These are phyloP conservation scores for Tenthredo scrophulariae DNA, from an alignment of 2,888 invertebrate genomes.

Conservation along the genomic window DNA sequence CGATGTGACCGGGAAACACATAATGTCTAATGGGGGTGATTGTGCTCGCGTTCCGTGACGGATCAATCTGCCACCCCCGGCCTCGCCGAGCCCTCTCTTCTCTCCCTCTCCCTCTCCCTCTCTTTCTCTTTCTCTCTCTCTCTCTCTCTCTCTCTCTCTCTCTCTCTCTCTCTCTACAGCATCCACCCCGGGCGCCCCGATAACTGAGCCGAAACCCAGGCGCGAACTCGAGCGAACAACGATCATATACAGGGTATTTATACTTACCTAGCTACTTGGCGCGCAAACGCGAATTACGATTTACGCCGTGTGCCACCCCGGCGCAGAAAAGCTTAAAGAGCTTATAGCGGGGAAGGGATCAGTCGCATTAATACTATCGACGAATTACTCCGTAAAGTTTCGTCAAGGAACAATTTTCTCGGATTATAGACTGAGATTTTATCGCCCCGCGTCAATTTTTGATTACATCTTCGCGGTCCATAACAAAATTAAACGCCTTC, in stretches of 20 bases:
- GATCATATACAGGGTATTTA: constrained; percentile 45
- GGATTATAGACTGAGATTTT: not conserved
- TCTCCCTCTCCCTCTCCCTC: constrained; percentile 55
- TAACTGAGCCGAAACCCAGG: constrained; percentile 68
- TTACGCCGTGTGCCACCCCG: not conserved
- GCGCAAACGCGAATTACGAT: not conserved
- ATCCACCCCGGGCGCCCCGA: constrained; percentile 21
- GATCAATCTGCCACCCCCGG: constrained; percentile 77
- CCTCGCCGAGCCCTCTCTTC: constrained; percentile 59
- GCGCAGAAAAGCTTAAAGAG: not conserved
- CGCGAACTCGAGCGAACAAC: constrained; percentile 68
- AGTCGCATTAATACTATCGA: not conserved
- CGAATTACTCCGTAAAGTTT: not conserved
- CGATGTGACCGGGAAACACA: constrained; percentile 70
- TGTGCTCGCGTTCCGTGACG: constrained; percentile 77
- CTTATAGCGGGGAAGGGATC: not conserved
- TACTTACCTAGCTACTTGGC: constrained; percentile 19
- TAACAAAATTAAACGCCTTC: not conserved
- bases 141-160: constrained; percentile 53
- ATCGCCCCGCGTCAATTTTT: not conserved
- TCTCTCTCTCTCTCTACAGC: constrained; percentile 34
- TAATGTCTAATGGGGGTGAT: constrained; percentile 78
- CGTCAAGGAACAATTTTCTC: not conserved
- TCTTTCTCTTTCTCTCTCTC: constrained; percentile 55
- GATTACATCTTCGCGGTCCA: not conserved